Conservation (phyloP, 2,888 invertebrate genomes). For the Steromphala cineraria region DNA sequence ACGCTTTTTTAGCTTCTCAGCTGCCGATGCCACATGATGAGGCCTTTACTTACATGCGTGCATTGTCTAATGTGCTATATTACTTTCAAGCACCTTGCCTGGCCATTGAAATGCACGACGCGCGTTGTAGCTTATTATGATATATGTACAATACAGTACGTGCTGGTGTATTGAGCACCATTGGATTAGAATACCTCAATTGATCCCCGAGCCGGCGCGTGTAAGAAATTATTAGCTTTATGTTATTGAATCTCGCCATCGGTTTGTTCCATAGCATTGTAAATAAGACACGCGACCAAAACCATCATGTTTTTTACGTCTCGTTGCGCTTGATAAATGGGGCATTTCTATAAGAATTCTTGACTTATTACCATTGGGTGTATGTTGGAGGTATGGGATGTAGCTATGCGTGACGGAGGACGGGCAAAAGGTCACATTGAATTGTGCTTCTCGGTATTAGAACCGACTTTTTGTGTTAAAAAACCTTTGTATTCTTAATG, state of each 20-base stretch:
- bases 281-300: constrained; percentile 1
- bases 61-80: not conserved
- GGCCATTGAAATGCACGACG: not conserved
- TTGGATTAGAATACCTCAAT: not conserved
- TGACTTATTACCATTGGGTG: not conserved
- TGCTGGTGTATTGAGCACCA: not conserved
- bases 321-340: not conserved
- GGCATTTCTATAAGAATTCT: not conserved
- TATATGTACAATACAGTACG: not conserved
- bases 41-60: not conserved
- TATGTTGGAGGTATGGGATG: too few species aligned
- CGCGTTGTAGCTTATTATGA: not conserved
- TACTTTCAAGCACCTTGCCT: not conserved
- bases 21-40: not conserved
- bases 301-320: not conserved
- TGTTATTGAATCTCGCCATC: not conserved
- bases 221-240: not conserved
- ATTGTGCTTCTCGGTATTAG: too few species aligned
- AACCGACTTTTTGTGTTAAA: too few species aligned
- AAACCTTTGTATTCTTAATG: too few species aligned
- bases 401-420: too few species aligned
- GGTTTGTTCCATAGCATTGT: not conserved
- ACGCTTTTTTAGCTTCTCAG: constrained; percentile 10
- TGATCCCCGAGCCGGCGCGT: not conserved
- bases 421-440: too few species aligned